Conservation (phyloP, 1,140 invertebrate species). For the Microplitis demolitor region DNA sequence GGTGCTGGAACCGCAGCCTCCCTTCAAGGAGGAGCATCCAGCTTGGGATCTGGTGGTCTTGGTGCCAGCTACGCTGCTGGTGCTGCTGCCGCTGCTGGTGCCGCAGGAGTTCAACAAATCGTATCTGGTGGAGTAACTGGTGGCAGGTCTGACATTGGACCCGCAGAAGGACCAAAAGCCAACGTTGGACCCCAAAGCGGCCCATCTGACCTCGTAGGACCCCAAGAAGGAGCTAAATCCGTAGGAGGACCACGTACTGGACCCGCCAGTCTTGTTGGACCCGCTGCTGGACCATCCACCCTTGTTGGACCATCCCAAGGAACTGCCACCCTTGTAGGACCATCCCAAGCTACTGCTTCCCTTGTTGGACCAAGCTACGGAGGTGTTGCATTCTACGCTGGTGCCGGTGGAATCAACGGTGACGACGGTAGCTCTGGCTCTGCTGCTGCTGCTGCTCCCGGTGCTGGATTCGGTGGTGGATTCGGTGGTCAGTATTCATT, state of each 20-base stretch:
- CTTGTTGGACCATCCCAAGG: slow-evolving; percentile 57
- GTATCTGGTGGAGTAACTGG: slow-evolving; percentile 60
- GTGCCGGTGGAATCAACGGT: slow-evolving; percentile 60
- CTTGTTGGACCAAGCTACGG: slow-evolving; percentile 59
- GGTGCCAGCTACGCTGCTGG: slow-evolving; percentile 60
- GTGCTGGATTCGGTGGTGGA: slow-evolving; percentile 38
- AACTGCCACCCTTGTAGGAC: slow-evolving; percentile 57
- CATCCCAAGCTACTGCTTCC: slow-evolving; percentile 56
- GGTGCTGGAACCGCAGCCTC: slow-evolving; percentile 57
- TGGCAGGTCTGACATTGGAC: slow-evolving; percentile 60
- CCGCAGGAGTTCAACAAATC: slow-evolving; percentile 59
- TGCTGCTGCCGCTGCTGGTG: slow-evolving; percentile 57
- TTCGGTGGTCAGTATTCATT: slow-evolving; percentile 18
- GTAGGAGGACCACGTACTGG: slow-evolving; percentile 59
- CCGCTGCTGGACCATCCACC: slow-evolving; percentile 58
- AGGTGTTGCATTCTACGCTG: slow-evolving; percentile 57
- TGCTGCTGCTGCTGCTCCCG: slow-evolving; percentile 57
- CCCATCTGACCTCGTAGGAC: slow-evolving; percentile 59
- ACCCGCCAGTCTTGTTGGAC: slow-evolving; percentile 57
- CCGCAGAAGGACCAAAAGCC: slow-evolving; percentile 60
- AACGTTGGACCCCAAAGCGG: slow-evolving; percentile 60
- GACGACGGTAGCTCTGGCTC: slow-evolving; percentile 60
- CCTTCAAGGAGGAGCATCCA: slow-evolving; percentile 59
- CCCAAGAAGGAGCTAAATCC: slow-evolving; percentile 59
- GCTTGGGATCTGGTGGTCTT: slow-evolving; percentile 59